phyloP scores from a whole-genome alignment of 2,113 vertebrate species.

The Oreocharis arfaki region DNA sequence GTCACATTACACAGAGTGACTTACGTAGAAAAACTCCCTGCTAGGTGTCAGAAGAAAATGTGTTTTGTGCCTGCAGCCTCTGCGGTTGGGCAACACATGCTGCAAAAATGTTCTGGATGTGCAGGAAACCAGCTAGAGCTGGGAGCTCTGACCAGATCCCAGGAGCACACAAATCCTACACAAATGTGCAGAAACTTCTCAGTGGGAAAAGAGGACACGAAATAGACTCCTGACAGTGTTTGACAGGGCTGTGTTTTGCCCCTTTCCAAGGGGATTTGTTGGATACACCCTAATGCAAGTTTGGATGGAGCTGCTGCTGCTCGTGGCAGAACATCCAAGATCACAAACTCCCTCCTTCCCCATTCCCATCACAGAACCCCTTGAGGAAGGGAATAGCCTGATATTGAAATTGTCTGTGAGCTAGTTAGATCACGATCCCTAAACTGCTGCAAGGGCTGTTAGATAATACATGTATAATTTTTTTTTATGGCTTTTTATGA shows the following conservation, averaged over 20 bases:
- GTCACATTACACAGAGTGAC: slow-evolving; percentile 2
- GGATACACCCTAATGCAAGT: not conserved
- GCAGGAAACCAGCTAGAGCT: not conserved
- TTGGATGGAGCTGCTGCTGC: not conserved
- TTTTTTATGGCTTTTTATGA: not conserved
- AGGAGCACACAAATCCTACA: not conserved
- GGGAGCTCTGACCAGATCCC: not conserved
- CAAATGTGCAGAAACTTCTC: not conserved
- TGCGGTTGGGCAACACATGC: slow-evolving; percentile 45
- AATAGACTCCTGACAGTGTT: not conserved
- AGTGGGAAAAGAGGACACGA: not conserved
- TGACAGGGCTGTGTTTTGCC: not conserved
- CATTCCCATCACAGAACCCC: not conserved
- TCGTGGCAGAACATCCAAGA: not conserved
- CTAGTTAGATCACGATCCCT: slow-evolving; percentile 7
- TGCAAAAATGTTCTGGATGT: slow-evolving; percentile 49
- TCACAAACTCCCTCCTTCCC: not conserved
- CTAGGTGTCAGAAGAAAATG: slow-evolving; percentile 61
- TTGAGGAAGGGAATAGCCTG: not conserved
- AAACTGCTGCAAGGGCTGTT: not conserved
- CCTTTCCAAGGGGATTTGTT: not conserved
- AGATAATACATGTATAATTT: not conserved
- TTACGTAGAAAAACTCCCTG: slow-evolving; percentile 33
- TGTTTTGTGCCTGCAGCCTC: slow-evolving; percentile 24
- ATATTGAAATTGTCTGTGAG: not conserved